Conservation (phyloP, 37 sponge, comb jelly and placozoan species). For the Cliona cf. orientalis region DNA sequence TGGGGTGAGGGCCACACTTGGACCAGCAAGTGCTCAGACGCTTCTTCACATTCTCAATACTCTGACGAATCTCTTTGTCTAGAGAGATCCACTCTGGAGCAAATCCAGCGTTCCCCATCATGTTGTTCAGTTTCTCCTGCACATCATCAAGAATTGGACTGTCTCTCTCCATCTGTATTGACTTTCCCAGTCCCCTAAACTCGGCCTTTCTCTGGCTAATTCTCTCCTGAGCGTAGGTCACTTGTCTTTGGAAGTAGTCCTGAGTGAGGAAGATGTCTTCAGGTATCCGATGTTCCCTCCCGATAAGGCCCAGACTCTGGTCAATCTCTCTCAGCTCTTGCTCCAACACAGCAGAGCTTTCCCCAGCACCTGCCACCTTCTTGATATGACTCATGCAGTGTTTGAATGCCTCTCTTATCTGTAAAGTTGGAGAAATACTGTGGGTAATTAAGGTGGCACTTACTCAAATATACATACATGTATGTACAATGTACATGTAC, state of each 20-base stretch:
- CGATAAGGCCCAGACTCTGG: slow-evolving; percentile 1
- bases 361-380: not conserved
- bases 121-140: slow-evolving; percentile 16
- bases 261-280: slow-evolving; percentile 21
- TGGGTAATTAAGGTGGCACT: no score
- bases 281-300: not conserved
- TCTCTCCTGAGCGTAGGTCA: slow-evolving; percentile 14
- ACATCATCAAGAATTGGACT: slow-evolving; percentile 4
- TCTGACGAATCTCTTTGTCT: slow-evolving; percentile 1
- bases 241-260: slow-evolving; percentile 22
- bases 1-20: slow-evolving; percentile 19
- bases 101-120: slow-evolving; percentile 25
- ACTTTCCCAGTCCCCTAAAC: slow-evolving; percentile 9
- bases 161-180: not conserved
- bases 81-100: slow-evolving; percentile 38
- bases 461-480: no score
- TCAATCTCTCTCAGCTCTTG: slow-evolving; percentile 29
- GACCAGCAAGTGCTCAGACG: not conserved
- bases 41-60: not conserved
- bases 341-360: slow-evolving; percentile 22
- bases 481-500: no score
- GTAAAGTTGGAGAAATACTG: no score
- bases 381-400: slow-evolving; percentile 13
- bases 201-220: no score
- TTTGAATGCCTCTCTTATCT: slow-evolving; percentile 45